phyloP scores from a whole-genome alignment of 2,113 vertebrate species.

The Passer domesticus region DNA sequence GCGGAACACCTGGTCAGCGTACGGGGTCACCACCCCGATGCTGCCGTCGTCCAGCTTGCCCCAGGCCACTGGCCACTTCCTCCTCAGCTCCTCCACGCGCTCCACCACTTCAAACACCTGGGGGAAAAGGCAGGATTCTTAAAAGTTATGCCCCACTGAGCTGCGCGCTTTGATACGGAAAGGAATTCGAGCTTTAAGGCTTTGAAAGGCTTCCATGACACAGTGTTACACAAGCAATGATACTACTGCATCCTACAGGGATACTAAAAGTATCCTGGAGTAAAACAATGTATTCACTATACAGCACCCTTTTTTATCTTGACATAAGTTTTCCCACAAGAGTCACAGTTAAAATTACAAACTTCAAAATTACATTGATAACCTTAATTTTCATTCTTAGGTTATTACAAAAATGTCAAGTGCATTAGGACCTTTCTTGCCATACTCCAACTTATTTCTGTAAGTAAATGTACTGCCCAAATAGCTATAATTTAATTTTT shows the following conservation, averaged over 20 bases:
- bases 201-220: not conserved
- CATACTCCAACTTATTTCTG: not conserved
- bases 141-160: not conserved
- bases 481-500: not conserved
- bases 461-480: not conserved
- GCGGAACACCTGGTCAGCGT: conserved; percentile 96
- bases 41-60: conserved; percentile 96
- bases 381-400: not conserved
- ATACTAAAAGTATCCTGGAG: not conserved
- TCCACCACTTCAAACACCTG: conserved; percentile 99
- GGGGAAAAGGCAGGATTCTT: not conserved
- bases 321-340: not conserved
- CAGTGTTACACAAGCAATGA: not conserved
- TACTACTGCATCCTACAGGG: not conserved
- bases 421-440: not conserved
- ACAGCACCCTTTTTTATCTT: not conserved
- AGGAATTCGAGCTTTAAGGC: not conserved
- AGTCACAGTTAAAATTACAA: not conserved
- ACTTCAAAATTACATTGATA: not conserved
- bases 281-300: not conserved
- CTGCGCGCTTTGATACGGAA: not conserved
- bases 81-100: conserved; percentile 93
- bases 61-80: conserved; percentile 98
- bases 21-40: conserved; percentile 96
- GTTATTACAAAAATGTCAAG: not conserved